Evolutionary conservation across 2,888 invertebrate genomes (phyloP), one percentile per base, ranked within the genome.

Genomic region (Phalera bucephala): DNA sequence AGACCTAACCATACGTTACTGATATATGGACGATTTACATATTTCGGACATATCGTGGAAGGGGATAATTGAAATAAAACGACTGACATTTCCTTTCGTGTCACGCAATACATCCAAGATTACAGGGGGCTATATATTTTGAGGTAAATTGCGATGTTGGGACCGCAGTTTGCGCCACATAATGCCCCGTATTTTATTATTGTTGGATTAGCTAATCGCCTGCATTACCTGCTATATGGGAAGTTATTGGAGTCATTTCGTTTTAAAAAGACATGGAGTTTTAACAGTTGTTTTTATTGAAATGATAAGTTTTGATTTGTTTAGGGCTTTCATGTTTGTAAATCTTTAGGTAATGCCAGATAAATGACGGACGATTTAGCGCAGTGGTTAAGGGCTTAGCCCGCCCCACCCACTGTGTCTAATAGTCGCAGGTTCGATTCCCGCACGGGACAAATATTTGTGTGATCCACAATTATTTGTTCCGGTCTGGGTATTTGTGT

Each of bases 71-170:
- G 75, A 74, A 72, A 74, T 66, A 71, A 70, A 78, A 68, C 65
- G 72, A 64, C 60, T 64, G 62, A 64, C 67, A 74, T 76, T 76
- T 69, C 56, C 60, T 72, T 79, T 68, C 70, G 43, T 61, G 71
- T 75, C 79, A 79, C 79, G 79, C 74, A 66, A 75, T 72, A 65
- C 58, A 58, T 47, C 53, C 54, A 52, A 72, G 71, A 79, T 79
- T 74, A 68, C 62, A 50, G 58, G 50, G 39, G 37, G 46, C 54
- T 54, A 57, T 64, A 54, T 51, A 57, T 59, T 61, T 42, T 40
- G 46, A 46, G 33, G 52, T 59, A 53, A 56, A 60, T 54, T 60
- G 54, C 51, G 56, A 53, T 52, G 56, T 62, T 52, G 50, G 34
- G 35, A 27, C 31, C 40, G 21, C 39, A 45, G 36, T 58, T 47